Percentiles rank a stretch among this genome's conserved stretches.
phyloP scores from a whole-genome alignment of 1,140 invertebrate genomes.

The Cydia pomonella region DNA sequence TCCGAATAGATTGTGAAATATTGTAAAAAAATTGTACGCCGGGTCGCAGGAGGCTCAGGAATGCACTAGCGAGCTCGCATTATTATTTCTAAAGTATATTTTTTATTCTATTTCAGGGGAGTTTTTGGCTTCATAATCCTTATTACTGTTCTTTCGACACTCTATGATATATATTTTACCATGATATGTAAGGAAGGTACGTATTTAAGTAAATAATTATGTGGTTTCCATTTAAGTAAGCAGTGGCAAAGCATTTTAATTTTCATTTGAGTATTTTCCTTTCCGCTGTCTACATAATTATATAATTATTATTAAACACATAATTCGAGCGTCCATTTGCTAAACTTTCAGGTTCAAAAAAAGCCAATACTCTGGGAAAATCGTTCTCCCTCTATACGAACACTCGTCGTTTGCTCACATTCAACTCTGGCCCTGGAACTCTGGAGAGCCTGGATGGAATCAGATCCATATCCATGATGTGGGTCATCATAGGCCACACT shows the following conservation, averaged over 20 bases:
- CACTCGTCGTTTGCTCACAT: conserved; percentile 45
- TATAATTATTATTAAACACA: no score
- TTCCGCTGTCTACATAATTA: no score
- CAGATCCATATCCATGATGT: conserved; percentile 83
- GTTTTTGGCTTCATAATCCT: conserved; percentile 17
- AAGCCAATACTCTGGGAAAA: conserved; percentile 36
- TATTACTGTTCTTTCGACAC: not conserved
- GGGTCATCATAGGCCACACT: conserved; percentile 84
- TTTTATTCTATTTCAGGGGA: not conserved
- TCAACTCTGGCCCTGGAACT: conserved; percentile 38
- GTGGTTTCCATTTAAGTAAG: no score
- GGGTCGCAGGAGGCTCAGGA: no score
- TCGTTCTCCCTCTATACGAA: conserved; percentile 59
- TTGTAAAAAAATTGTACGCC: no score
- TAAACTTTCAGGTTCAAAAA: conserved; percentile 35
- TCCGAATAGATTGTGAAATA: no score
- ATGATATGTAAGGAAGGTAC: not conserved
- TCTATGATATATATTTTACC: conserved; percentile 4
- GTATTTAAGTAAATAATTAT: no score
- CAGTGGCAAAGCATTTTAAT: no score
- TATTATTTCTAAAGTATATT: not conserved
- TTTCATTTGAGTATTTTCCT: not conserved
- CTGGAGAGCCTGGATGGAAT: conserved; percentile 80
- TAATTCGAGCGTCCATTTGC: not conserved
- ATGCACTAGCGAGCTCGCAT: no score